A percentile compares a stretch with the other conserved stretches of the same genome.
phyloP scores from a whole-genome alignment of 2,797 vertebrate genomes.

The Selene dorsalis region DNA sequence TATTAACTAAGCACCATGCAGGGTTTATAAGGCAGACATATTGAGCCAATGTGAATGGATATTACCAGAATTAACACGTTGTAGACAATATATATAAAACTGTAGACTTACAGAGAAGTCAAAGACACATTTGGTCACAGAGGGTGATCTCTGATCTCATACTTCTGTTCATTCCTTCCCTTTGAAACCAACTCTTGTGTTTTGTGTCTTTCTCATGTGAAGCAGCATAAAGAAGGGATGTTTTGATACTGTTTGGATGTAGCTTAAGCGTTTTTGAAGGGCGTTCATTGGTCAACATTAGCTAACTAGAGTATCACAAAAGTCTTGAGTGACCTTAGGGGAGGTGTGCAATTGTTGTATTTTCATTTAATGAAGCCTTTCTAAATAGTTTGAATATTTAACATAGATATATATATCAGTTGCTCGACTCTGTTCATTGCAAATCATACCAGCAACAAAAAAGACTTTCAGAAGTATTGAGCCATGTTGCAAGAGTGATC shows the following conservation, averaged over 20 bases:
- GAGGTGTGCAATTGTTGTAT: slow-evolving; percentile 71
- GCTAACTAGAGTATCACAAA: slow-evolving; percentile 44
- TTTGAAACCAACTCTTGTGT: slow-evolving; percentile 18
- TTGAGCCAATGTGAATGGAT: slow-evolving; percentile 20
- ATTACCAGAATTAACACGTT: slow-evolving; percentile 37
- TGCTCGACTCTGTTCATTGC: slow-evolving; percentile 47
- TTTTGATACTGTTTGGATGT: slow-evolving; percentile 47
- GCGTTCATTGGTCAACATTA: slow-evolving; percentile 29
- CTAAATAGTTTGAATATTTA: slow-evolving; percentile 55
- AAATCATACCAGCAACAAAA: slow-evolving; percentile 79
- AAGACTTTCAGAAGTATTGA: slow-evolving; percentile 68
- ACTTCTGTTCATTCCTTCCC: slow-evolving; percentile 45
- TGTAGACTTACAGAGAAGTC: slow-evolving; percentile 17
- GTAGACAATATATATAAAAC: slow-evolving; percentile 4
- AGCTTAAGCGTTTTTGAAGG: slow-evolving; percentile 42
- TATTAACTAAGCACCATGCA: slow-evolving; percentile 5
- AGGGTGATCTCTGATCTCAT: slow-evolving; percentile 33
- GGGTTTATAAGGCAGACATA: slow-evolving; percentile 15
- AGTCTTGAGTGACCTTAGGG: slow-evolving; percentile 64
- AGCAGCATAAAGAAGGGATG: slow-evolving; percentile 49
- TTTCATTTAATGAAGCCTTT: slow-evolving; percentile 65
- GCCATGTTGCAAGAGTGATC: slow-evolving; percentile 70
- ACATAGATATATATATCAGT: slow-evolving; percentile 56
- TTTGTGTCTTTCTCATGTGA: slow-evolving; percentile 33
- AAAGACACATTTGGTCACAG: slow-evolving; percentile 24